phyloP scores from a whole-genome alignment of 2,113 vertebrate species.

The Ellobius talpinus region DNA sequence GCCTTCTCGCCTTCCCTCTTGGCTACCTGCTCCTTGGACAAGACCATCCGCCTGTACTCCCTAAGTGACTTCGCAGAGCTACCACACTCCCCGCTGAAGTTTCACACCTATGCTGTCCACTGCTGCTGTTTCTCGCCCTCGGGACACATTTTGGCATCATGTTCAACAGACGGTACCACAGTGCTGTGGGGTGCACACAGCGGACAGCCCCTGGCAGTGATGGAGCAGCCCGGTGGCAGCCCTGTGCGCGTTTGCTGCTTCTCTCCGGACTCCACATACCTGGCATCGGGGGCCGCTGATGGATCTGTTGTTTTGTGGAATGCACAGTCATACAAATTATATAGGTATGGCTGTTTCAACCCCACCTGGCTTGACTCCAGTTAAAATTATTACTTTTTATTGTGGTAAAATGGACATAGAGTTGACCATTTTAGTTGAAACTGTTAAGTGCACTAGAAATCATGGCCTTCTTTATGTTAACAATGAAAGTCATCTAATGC shows the following conservation, averaged over 20 bases:
- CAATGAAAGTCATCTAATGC: not conserved
- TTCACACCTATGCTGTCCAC: slow-evolving; percentile 95
- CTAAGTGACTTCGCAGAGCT: slow-evolving; percentile 89
- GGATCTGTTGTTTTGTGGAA: slow-evolving; percentile 94
- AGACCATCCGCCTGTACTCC: slow-evolving; percentile 92
- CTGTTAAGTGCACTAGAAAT: not conserved
- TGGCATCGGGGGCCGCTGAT: slow-evolving; percentile 94
- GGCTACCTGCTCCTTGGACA: slow-evolving; percentile 96
- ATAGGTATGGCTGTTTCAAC: slow-evolving; percentile 85
- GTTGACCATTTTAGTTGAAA: not conserved
- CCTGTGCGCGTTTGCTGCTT: slow-evolving; percentile 93
- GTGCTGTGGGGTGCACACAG: slow-evolving; percentile 89
- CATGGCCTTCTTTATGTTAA: not conserved
- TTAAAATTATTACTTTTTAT: slow-evolving; percentile 21
- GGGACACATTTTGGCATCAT: slow-evolving; percentile 92
- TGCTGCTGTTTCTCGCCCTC: slow-evolving; percentile 96
- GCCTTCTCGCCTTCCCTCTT: slow-evolving; percentile 91
- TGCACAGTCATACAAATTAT: slow-evolving; percentile 85
- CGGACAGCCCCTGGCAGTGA: slow-evolving; percentile 88
- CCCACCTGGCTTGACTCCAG: not conserved
- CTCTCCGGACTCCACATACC: slow-evolving; percentile 86
- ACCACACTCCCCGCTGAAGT: slow-evolving; percentile 91
- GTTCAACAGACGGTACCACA: slow-evolving; percentile 95
- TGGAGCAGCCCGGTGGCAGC: slow-evolving; percentile 92
- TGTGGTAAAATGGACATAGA: slow-evolving; percentile 4